Evolutionary conservation across 2,797 vertebrate species (phyloP), one percentile per base, ranked within the genome.

Genomic region (Centropyge bicolor): DNA sequence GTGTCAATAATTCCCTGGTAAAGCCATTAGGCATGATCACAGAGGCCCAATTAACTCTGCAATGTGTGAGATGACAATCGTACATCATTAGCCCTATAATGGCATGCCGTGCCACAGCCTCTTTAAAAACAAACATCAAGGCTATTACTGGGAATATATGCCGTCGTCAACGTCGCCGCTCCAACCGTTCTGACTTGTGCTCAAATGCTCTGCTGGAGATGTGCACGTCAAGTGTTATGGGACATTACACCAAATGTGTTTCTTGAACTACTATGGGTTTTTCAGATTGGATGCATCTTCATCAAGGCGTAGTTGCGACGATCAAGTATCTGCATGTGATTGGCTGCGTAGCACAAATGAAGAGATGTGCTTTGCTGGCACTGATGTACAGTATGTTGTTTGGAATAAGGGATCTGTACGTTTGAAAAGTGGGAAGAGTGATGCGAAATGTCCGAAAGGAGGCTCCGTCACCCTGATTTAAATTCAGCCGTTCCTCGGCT

Each of bases 1-100:
- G 93, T 93, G 94, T 95, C 94, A 95, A 94, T 96, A 95, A 95
- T 95, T 95, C 94, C 91, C 94, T 93, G 93, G 95, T 94, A 94
- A 95, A 95, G 93, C 93, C 93, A 94, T 95, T 95, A 95, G 93
- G 80, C 87, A 80, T 86, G 90, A 94, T 95, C 91, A 89, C 91
- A 94, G 91, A 90, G 90, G 92, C 89, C 90, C 94, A 95, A 95
- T 96, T 95, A 95, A 89, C 85, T 91, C 75, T 89, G 91, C 84
- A 82, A 88, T 92, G 92, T 93, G 84, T 88, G 92, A 87, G 80
- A 94, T 93, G 93, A 94, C 93, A 94, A 94, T 93, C 89, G 91
- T 92, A 93, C 90, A 91, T 92, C 93, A 92, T 95, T 94, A 95
- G 93, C 88, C 82, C 86, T 81, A 86, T 94, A 94, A 94, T 92